Evolutionary conservation across 2,888 invertebrate genomes (phyloP).

Genomic region (Ischnus inquisitorius): DNA sequence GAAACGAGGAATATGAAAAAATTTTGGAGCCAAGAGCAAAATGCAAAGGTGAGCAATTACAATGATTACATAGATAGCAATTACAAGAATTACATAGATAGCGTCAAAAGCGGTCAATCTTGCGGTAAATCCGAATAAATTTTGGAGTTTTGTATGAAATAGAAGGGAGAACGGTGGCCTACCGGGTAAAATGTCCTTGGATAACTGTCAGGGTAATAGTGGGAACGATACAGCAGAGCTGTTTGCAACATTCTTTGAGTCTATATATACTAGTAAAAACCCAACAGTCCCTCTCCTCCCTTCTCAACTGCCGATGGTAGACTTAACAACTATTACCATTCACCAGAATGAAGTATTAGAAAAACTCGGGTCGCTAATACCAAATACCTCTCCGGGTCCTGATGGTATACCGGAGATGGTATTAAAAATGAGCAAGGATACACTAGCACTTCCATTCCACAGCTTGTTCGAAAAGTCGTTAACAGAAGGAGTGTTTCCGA

Average conservation of each 20-base stretch:
- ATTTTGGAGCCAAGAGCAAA: not conserved
- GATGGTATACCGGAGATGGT: not conserved
- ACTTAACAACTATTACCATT: not conserved
- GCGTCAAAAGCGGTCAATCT: conserved; percentile 2
- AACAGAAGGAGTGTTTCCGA: not conserved
- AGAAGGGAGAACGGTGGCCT: not conserved
- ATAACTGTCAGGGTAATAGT: not conserved
- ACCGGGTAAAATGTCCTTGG: not conserved
- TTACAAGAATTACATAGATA: conserved; percentile 12
- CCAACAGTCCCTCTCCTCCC: not conserved
- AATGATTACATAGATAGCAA: conserved; percentile 11
- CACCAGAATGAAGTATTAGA: not conserved
- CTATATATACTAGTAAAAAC: not conserved
- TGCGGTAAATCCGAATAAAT: conserved; percentile 7
- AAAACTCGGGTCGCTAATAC: not conserved
- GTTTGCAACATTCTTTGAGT: not conserved
- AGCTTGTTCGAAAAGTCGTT: not conserved
- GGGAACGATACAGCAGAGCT: not conserved
- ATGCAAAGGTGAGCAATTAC: not conserved
- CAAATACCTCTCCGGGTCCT: not conserved
- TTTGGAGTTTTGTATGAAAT: not conserved
- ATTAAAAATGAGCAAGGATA: not conserved
- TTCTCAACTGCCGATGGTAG: conserved; percentile 2
- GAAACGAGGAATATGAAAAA: not conserved
- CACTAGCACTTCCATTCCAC: not conserved